These are phyloP conservation scores for Sakesphorus luctuosus DNA, from an alignment of 2,113 vertebrate species.

Conservation along the genomic window DNA sequence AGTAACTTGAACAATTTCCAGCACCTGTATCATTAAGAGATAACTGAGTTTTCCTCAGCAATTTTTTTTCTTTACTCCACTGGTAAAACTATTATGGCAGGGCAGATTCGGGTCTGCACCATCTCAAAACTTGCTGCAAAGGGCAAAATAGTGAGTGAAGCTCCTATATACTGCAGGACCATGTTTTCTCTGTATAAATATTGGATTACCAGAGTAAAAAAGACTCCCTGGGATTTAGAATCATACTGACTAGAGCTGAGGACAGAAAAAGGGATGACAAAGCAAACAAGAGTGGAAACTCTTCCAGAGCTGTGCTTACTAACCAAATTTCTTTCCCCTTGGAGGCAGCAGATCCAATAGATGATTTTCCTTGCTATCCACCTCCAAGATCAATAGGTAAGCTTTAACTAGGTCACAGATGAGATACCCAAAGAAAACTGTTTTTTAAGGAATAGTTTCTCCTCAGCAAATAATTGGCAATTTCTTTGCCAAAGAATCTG, in stretches of 20 bases:
- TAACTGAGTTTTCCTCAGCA: neutral
- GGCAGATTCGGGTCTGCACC: neutral
- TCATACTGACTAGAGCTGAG: neutral
- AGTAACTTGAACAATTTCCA: neutral
- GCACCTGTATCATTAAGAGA: neutral
- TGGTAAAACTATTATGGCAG: neutral
- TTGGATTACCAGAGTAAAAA: neutral
- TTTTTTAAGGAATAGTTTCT: conserved; percentile 42
- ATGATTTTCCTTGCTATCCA: neutral
- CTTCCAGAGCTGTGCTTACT: neutral
- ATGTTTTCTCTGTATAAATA: neutral
- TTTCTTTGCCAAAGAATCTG: neutral
- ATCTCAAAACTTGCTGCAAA: neutral
- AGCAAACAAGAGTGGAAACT: neutral
- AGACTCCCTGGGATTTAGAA: neutral
- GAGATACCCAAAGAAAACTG: neutral
- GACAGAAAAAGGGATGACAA: neutral
- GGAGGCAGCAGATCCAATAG: neutral
- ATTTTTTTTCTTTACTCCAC: neutral
- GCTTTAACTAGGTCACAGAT: conserved; percentile 18
- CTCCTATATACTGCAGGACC: neutral
- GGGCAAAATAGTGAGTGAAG: neutral
- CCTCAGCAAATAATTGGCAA: neutral
- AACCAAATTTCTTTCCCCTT: neutral
- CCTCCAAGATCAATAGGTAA: neutral